These are phyloP conservation scores for Melopsittacus undulatus DNA, from an alignment of 2,797 vertebrate species.

Conservation along the genomic window DNA sequence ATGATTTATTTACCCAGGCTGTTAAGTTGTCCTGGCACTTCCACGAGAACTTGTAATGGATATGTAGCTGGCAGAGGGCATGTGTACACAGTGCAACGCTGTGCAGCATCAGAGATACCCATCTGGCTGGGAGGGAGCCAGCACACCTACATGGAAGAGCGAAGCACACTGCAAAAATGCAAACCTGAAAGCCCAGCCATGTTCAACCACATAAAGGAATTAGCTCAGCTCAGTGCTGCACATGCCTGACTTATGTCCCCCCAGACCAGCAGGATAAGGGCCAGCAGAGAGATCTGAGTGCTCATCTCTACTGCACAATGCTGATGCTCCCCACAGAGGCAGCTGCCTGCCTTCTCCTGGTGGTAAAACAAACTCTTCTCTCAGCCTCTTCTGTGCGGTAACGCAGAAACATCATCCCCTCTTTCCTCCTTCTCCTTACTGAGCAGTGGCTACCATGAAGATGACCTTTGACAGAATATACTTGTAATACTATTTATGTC, in stretches of 20 bases:
- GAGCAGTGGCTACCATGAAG: neutral
- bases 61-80: constrained; percentile 48
- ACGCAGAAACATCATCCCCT: neutral
- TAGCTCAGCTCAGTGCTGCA: neutral
- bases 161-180: neutral
- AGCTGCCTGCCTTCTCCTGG: neutral
- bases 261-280: neutral
- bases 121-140: constrained; percentile 33
- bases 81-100: neutral
- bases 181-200: neutral
- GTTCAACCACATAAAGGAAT: neutral
- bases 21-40: constrained; percentile 18
- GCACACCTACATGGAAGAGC: neutral
- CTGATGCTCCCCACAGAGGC: neutral
- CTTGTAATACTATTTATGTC: neutral
- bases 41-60: constrained; percentile 29
- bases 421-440: neutral
- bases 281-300: neutral
- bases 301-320: neutral
- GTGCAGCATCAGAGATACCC: neutral
- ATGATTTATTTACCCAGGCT: constrained; percentile 51
- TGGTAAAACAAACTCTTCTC: neutral
- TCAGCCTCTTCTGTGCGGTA: neutral
- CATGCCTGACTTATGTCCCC: neutral
- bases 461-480: neutral